A percentile compares a stretch with the other conserved stretches of the same genome.
Conservation (phyloP, 2,888 invertebrate species). For the Pharmacophagus antenor region DNA sequence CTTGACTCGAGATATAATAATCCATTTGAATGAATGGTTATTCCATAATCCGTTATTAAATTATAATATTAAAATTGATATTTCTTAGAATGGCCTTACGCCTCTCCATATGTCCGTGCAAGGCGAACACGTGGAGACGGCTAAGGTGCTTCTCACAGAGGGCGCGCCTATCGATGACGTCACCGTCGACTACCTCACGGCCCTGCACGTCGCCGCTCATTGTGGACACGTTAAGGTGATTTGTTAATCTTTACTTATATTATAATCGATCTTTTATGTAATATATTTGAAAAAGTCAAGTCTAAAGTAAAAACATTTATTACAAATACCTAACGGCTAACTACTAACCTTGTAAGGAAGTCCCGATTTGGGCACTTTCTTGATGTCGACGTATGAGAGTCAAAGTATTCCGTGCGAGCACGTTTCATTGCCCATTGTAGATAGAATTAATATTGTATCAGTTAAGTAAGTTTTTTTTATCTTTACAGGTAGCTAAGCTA, state of each 20-base stretch:
- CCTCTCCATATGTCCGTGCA: conserved; percentile 99
- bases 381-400: too few species aligned
- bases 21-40: too few species aligned
- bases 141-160: conserved; percentile 93
- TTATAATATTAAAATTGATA: conserved; percentile 1
- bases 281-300: too few species aligned
- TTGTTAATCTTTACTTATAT: too few species aligned
- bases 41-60: too few species aligned
- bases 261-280: too few species aligned
- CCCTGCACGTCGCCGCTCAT: conserved; percentile 97
- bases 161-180: conserved; percentile 99
- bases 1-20: too few species aligned
- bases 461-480: not conserved
- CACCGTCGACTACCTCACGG: conserved; percentile 98
- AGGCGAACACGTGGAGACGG: conserved; percentile 98
- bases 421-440: not conserved
- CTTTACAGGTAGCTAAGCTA: conserved; percentile 90
- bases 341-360: too few species aligned
- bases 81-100: conserved; percentile 90
- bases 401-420: not conserved
- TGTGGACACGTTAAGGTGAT: conserved; percentile 90
- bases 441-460: not conserved
- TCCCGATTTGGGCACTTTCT: too few species aligned
- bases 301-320: too few species aligned
- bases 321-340: too few species aligned